Evolutionary conservation across 2,113 vertebrate genomes (phyloP).

Genomic region (Ramphastos sulfuratus): DNA sequence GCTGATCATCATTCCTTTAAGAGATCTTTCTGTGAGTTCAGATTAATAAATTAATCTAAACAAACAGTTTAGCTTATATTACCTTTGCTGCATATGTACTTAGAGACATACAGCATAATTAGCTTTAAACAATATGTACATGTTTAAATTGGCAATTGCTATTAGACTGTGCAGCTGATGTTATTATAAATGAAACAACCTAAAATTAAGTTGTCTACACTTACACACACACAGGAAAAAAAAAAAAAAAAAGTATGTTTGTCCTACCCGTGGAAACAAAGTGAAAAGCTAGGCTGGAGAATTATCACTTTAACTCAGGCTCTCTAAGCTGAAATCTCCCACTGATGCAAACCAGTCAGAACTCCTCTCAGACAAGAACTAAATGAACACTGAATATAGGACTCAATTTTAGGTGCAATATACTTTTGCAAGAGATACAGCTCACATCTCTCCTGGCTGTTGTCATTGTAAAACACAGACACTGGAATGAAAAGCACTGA

Average conservation of each 20-base stretch:
- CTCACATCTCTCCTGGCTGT: rapidly evolving
- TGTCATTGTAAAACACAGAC: not conserved
- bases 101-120: not conserved
- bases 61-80: not conserved
- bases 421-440: not conserved
- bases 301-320: not conserved
- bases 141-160: not conserved
- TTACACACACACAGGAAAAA: not conserved
- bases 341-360: not conserved
- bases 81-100: not conserved
- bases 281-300: not conserved
- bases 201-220: not conserved
- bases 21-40: not conserved
- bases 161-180: not conserved
- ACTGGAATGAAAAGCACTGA: not conserved
- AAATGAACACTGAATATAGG: not conserved
- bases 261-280: not conserved
- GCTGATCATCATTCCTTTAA: not conserved
- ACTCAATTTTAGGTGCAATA: not conserved
- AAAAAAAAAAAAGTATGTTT: not conserved
- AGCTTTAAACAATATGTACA: not conserved
- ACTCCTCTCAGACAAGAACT: not conserved
- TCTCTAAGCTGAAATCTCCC: not conserved
- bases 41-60: not conserved
- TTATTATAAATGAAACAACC: not conserved